Base-by-base conservation (phyloP, 2,888 invertebrate genomes). In the Tillus elongatus region DNA sequence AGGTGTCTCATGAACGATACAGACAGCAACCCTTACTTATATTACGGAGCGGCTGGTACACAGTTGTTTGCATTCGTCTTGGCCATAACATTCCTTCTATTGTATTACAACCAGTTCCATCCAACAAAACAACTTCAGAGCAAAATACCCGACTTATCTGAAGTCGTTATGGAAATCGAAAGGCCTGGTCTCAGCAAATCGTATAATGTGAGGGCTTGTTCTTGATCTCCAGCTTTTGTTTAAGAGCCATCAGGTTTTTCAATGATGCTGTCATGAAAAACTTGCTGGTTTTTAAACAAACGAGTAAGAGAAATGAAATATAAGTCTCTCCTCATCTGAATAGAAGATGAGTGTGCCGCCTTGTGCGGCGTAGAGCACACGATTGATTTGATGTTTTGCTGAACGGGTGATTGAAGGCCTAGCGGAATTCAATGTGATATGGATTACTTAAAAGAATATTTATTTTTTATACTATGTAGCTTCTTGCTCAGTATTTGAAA, bases 41-140 rank as follows among this genome's bases (percentile, higher is more conserved):
- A 66, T 43, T 67, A 67, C 43, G 67, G 67, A 3, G 64, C 67
- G 6, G 63, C 64, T 2, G 56, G 59, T 9, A 60, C 62, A 9
- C 60, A 64, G 60, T 56, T 68, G 11, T 36, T 58, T 4, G 54
- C 67, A 3, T 67, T 67, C 47, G 44, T 62, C 11, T 49, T 68
- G 15, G 63, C 60, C 2, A 57, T 68, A 36, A 47, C 54, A 26
- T 66, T 67, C 50, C 58, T 69, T 44, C 50, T 66, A 2, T 51
- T 66, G 35, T 69, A 69, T 49, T 68, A 69, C 50, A 61, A 59
- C 36, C 63, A 58, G 46, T 68, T 64, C 42, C 69, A 69, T 50
- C 69, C 69, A 6, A 61, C 66, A 13, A 45, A 53, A 32, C 43
- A 41, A 3, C 51, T 51, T 27, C 40, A 51, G 13, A 54, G 46